phyloP scores from a whole-genome alignment of 2,888 invertebrate species.

The Stomorhina lunata region DNA sequence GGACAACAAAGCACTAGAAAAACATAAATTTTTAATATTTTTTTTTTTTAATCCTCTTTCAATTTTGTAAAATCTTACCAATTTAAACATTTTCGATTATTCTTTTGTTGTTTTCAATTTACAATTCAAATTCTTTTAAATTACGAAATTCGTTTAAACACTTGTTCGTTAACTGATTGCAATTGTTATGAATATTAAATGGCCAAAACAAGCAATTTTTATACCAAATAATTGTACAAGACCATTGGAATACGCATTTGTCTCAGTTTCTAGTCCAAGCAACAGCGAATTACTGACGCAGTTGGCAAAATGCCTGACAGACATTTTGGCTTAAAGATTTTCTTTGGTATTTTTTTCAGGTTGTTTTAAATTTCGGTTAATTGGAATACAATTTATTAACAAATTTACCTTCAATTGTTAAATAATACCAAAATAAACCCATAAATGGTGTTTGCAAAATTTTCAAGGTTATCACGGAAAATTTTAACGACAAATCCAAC shows the following conservation, averaged over 20 bases:
- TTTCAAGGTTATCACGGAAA: constrained; percentile 31
- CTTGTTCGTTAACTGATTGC: constrained; percentile 54
- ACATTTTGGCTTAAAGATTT: constrained; percentile 38
- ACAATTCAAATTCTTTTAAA: constrained; percentile 20
- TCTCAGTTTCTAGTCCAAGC: constrained; percentile 13
- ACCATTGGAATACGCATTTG: background rate
- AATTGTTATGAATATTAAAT: constrained; percentile 54
- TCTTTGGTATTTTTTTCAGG: background rate
- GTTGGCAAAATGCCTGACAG: constrained; percentile 58
- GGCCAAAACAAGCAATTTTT: constrained; percentile 46
- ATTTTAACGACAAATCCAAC: no score
- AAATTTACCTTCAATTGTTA: constrained; percentile 41
- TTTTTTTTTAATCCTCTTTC: background rate
- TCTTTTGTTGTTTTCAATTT: background rate
- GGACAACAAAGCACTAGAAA: constrained; percentile 43
- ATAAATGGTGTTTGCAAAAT: background rate
- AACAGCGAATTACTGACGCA: background rate
- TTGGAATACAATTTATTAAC: constrained; percentile 14
- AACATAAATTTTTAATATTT: background rate
- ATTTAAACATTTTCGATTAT: constrained; percentile 52
- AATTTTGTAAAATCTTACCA: constrained; percentile 38
- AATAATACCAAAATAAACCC: background rate
- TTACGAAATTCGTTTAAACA: constrained; percentile 14
- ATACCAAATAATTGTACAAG: constrained; percentile 41
- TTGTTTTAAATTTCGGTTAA: constrained; percentile 9